These are phyloP conservation scores for Chironomus tepperi DNA, from an alignment of 1,140 invertebrate genomes.

Conservation along the genomic window DNA sequence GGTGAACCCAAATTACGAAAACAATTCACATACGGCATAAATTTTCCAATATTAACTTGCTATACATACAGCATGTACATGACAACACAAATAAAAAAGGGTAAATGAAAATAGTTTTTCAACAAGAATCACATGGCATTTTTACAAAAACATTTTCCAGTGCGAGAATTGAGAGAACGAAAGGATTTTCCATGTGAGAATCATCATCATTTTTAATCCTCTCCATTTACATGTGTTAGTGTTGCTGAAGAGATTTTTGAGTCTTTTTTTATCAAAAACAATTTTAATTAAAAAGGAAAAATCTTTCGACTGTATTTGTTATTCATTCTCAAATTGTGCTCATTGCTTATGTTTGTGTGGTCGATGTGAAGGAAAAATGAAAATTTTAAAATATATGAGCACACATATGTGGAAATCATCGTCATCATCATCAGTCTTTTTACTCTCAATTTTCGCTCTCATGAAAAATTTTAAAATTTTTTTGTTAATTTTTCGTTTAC, in stretches of 20 bases:
- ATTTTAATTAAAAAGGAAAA: no score
- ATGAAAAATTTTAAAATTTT: not conserved
- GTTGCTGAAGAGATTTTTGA: conserved; percentile 2
- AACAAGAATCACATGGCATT: conserved; percentile 7
- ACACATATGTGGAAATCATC: not conserved
- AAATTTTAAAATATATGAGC: not conserved
- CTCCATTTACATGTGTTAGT: not conserved
- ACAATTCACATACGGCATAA: no score
- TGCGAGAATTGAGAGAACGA: not conserved
- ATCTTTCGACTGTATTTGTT: not conserved
- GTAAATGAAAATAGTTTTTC: no score
- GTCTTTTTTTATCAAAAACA: no score
- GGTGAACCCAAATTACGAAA: no score
- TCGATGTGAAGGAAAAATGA: not conserved
- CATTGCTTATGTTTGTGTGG: not conserved
- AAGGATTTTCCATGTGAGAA: conserved; percentile 18
- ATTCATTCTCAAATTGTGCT: not conserved
- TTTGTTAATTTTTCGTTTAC: not conserved
- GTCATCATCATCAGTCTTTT: no score
- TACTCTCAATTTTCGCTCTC: not conserved
- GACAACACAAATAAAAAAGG: no score
- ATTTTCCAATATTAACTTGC: no score
- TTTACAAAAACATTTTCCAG: conserved; percentile 15
- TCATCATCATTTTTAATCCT: not conserved
- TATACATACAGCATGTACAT: no score